phyloP scores from a whole-genome alignment of 2,888 invertebrate genomes.

The Drosophila paranaensis region DNA sequence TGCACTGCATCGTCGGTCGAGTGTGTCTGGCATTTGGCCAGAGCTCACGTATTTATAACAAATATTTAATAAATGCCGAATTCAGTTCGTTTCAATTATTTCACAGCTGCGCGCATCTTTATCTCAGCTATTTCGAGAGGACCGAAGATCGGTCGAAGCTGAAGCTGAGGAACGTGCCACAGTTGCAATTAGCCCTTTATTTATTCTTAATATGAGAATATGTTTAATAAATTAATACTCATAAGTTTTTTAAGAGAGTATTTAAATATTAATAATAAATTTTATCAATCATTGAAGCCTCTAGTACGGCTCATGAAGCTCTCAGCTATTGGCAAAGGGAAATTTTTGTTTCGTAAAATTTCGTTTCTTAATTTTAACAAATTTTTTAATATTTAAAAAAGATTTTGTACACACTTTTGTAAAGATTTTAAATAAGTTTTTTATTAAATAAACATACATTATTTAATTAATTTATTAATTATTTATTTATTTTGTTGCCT shows the following conservation, averaged over 20 bases:
- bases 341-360: background rate
- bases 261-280: background rate
- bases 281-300: background rate
- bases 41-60: conserved; percentile 37
- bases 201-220: background rate
- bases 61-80: background rate
- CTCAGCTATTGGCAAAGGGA: background rate
- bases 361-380: too few species aligned
- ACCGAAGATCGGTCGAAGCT: background rate
- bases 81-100: background rate
- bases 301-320: background rate
- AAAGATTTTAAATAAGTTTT: too few species aligned
- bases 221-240: background rate
- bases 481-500: too few species aligned
- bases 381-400: too few species aligned
- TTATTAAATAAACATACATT: too few species aligned
- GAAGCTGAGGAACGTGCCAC: conserved; percentile 28
- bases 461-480: too few species aligned
- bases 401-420: too few species aligned
- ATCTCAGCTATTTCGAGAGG: conserved; percentile 23
- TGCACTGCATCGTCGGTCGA: conserved; percentile 34
- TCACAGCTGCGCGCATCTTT: conserved; percentile 14
- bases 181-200: background rate
- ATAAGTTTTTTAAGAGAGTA: background rate
- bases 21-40: background rate